A percentile compares a stretch with the other conserved stretches of the same genome.
phyloP scores from a whole-genome alignment of 2,797 vertebrate genomes.

The Oreortyx pictus region DNA sequence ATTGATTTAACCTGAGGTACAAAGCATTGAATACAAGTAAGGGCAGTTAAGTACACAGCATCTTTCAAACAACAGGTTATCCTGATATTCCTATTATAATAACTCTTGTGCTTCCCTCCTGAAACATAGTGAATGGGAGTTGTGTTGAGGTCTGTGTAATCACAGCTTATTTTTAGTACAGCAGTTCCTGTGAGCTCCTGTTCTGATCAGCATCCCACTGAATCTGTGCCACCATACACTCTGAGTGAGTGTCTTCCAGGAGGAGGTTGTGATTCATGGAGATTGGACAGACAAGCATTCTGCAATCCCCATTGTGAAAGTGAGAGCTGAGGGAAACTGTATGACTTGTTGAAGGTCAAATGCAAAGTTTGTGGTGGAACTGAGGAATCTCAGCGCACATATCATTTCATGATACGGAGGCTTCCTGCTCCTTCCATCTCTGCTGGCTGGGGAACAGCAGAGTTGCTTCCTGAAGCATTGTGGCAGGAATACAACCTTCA shows the following conservation, averaged over 20 bases:
- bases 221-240: neutral
- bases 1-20: conserved; percentile 16
- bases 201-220: neutral
- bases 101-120: neutral
- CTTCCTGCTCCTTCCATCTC: conserved; percentile 2
- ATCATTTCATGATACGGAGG: neutral
- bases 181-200: neutral
- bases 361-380: neutral
- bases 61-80: neutral
- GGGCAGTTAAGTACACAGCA: neutral
- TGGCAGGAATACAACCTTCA: neutral
- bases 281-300: neutral
- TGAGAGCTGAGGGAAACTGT: neutral
- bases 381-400: neutral
- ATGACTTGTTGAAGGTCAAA: conserved; percentile 37
- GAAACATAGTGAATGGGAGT: neutral
- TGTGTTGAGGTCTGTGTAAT: neutral
- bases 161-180: neutral
- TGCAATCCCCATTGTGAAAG: neutral
- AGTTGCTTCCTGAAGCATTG: neutral
- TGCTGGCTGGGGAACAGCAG: neutral
- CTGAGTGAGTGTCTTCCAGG: neutral
- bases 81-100: neutral
- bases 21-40: conserved; percentile 23
- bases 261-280: conserved; percentile 27